Conservation (phyloP, 2,888 invertebrate genomes). For the Drosophila vallismaia region DNA sequence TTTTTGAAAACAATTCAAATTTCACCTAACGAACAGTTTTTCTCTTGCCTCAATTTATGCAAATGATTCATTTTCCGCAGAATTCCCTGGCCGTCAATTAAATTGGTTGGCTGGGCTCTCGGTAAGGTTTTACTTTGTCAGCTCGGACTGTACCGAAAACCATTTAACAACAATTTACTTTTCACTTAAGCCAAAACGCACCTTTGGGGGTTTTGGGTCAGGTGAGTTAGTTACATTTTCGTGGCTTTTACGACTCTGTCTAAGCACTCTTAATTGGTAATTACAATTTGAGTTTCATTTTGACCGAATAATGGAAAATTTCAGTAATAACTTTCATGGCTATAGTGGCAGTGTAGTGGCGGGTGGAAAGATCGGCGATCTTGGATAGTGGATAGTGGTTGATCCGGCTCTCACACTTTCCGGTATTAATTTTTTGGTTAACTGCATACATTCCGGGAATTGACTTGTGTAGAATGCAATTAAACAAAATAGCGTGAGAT, state of each 20-base stretch:
- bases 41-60: constrained; percentile 59
- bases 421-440: constrained; percentile 75
- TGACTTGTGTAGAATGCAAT: constrained; percentile 75
- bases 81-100: constrained; percentile 80
- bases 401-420: constrained; percentile 23
- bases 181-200: constrained; percentile 24
- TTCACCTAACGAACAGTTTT: constrained; percentile 1
- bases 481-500: constrained; percentile 80
- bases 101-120: constrained; percentile 53
- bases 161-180: constrained; percentile 32
- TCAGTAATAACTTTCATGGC: constrained; percentile 54
- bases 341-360: background rate
- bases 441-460: constrained; percentile 69
- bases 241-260: constrained; percentile 47
- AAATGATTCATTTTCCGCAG: constrained; percentile 80
- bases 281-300: constrained; percentile 54
- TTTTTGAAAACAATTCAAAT: too few species aligned
- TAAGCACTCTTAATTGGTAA: constrained; percentile 69
- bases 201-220: constrained; percentile 25
- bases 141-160: constrained; percentile 10
- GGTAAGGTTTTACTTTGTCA: constrained; percentile 23
- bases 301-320: constrained; percentile 43
- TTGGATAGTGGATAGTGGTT: background rate
- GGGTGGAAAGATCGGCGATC: constrained; percentile 9
- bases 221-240: constrained; percentile 36